These are phyloP conservation scores for Cheilosia variabilis DNA, from an alignment of 2,888 invertebrate genomes.

Conservation along the genomic window DNA sequence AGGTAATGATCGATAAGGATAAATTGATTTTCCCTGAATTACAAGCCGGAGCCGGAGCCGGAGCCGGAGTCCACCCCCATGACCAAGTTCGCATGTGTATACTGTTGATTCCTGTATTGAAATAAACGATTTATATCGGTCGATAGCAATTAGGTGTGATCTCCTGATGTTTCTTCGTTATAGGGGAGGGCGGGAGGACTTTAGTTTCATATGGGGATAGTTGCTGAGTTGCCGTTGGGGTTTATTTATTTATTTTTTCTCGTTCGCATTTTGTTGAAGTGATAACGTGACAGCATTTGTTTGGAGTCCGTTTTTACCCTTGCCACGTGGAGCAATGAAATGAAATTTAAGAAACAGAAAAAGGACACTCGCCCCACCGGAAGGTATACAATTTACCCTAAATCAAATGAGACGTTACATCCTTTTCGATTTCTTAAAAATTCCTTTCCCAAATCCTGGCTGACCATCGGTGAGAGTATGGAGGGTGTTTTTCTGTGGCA, in stretches of 20 bases:
- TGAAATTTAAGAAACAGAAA: too few relatives aligned
- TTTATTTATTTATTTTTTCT: too few relatives aligned
- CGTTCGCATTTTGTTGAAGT: neutral
- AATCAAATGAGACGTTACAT: slow-evolving; percentile 27
- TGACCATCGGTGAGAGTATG: neutral
- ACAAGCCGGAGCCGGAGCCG: neutral
- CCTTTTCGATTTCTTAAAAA: slow-evolving; percentile 9
- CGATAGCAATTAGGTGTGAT: slow-evolving; percentile 62
- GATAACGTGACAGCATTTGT: slow-evolving; percentile 21
- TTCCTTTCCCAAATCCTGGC: slow-evolving; percentile 7
- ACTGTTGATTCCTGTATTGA: slow-evolving; percentile 62
- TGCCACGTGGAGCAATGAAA: too few relatives aligned
- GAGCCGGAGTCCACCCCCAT: neutral
- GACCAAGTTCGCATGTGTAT: slow-evolving; percentile 17
- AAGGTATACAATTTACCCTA: neutral
- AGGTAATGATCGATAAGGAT: slow-evolving; percentile 73
- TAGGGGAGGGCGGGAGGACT: neutral
- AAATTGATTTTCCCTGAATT: slow-evolving; percentile 67
- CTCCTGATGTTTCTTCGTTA: slow-evolving; percentile 14
- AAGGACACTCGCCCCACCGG: too few relatives aligned
- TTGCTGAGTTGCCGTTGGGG: neutral
- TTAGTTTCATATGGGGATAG: neutral
- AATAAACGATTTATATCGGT: slow-evolving; percentile 74
- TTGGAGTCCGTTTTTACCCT: too few relatives aligned
- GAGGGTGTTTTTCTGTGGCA: slow-evolving; percentile 4